A percentile compares a stretch with the other conserved stretches of the same genome.
Evolutionary conservation across 37 sponge, comb jelly and placozoan genomes (phyloP).

Genomic region (Sycon ciliatum): DNA sequence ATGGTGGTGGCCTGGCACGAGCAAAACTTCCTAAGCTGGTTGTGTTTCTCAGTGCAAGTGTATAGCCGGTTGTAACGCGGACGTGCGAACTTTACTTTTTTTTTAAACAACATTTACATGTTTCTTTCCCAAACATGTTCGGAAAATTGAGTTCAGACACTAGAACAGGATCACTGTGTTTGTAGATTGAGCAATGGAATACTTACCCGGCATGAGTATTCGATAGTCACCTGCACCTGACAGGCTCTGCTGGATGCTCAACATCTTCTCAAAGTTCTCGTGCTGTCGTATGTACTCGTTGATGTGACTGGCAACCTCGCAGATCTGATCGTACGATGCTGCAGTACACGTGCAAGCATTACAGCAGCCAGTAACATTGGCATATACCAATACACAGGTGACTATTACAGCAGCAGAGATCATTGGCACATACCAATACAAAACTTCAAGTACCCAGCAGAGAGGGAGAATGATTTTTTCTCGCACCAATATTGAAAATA

Average conservation of each 20-base stretch:
- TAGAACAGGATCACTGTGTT: no score
- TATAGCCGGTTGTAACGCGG: no score
- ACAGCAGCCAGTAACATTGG: neutral
- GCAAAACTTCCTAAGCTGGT: no score
- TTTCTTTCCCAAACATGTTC: no score
- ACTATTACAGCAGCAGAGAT: neutral
- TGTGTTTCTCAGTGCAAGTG: no score
- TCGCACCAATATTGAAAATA: no score
- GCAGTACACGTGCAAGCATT: neutral
- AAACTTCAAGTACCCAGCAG: no score
- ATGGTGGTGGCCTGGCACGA: no score
- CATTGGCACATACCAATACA: slow-evolving; percentile 26
- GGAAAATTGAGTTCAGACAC: no score
- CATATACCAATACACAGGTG: neutral
- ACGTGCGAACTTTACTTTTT: no score
- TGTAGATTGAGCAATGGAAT: neutral
- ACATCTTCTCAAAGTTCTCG: slow-evolving; percentile 56
- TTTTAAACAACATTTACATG: no score
- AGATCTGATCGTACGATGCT: slow-evolving; percentile 53
- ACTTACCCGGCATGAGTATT: slow-evolving; percentile 9
- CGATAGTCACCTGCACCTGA: slow-evolving; percentile 30
- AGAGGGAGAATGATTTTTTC: no score
- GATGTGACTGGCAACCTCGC: slow-evolving; percentile 46
- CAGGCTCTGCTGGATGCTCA: slow-evolving; percentile 51
- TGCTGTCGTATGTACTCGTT: slow-evolving; percentile 66